These are phyloP conservation scores for Cephalopterus ornatus DNA, from an alignment of 2,113 vertebrate species.

Conservation along the genomic window DNA sequence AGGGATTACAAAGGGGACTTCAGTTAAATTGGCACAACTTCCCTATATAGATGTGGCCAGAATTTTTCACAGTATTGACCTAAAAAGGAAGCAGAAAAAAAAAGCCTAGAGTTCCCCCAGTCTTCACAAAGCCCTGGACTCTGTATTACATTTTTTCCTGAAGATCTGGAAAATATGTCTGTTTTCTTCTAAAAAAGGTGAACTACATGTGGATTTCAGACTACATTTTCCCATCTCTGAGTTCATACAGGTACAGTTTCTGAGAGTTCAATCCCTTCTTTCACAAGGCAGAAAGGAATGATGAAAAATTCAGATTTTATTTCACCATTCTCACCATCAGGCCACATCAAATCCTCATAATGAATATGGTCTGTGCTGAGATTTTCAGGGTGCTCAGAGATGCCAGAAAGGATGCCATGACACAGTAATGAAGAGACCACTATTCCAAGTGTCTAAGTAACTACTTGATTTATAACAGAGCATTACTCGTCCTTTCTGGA, in stretches of 20 bases:
- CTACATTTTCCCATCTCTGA: not conserved
- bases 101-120: not conserved
- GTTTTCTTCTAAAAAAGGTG: not conserved
- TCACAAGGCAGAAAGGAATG: not conserved
- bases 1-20: not conserved
- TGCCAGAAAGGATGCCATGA: not conserved
- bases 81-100: constrained; percentile 21
- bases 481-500: not conserved
- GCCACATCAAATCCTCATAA: not conserved
- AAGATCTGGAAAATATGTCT: not conserved
- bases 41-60: not conserved
- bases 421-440: not conserved
- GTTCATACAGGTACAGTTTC: not conserved
- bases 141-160: not conserved
- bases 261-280: not conserved
- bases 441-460: not conserved
- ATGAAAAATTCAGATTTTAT: not conserved
- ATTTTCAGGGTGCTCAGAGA: not conserved
- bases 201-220: not conserved
- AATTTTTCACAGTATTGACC: not conserved
- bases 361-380: not conserved
- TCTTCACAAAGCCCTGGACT: not conserved
- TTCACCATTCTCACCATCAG: not conserved
- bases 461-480: not conserved
- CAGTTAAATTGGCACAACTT: not conserved